These are phyloP conservation scores for Pogona vitticeps DNA, from an alignment of 2,113 vertebrate genomes.

Conservation along the genomic window DNA sequence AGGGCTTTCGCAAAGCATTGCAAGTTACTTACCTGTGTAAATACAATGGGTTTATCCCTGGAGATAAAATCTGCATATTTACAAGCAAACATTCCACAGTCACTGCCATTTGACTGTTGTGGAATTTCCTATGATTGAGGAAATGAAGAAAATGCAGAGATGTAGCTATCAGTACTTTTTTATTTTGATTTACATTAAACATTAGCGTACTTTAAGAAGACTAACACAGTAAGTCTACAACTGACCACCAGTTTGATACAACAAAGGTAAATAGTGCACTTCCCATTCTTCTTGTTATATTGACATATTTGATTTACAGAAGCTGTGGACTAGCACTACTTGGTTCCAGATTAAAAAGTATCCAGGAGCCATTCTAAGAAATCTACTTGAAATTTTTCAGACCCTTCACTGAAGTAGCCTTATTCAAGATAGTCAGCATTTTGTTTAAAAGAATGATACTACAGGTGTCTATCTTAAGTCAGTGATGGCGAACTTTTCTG, in stretches of 20 bases:
- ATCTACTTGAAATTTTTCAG: background rate
- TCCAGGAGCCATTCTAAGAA: background rate
- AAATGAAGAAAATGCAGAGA: background rate
- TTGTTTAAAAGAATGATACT: background rate
- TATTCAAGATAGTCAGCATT: background rate
- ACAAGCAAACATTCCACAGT: constrained; percentile 94
- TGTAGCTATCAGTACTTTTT: background rate
- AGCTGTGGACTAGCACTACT: too few relatives aligned
- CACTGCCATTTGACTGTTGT: constrained; percentile 89
- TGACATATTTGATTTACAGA: background rate
- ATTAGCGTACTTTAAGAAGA: background rate
- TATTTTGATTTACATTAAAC: background rate
- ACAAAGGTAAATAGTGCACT: background rate
- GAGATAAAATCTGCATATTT: constrained; percentile 91
- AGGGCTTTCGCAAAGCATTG: background rate
- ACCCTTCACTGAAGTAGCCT: background rate
- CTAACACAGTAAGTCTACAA: background rate
- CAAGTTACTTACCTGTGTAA: constrained; percentile 82
- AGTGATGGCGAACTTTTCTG: too few relatives aligned
- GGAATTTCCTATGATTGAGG: constrained; percentile 86
- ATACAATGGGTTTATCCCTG: constrained; percentile 83
- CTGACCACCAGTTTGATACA: background rate
- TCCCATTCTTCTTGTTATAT: background rate
- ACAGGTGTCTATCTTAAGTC: too few relatives aligned
- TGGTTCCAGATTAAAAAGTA: too few relatives aligned